A percentile compares a stretch with the other conserved stretches of the same genome.
Conservation (phyloP, 2,113 vertebrate genomes). For the Rhadina sibilatrix region DNA sequence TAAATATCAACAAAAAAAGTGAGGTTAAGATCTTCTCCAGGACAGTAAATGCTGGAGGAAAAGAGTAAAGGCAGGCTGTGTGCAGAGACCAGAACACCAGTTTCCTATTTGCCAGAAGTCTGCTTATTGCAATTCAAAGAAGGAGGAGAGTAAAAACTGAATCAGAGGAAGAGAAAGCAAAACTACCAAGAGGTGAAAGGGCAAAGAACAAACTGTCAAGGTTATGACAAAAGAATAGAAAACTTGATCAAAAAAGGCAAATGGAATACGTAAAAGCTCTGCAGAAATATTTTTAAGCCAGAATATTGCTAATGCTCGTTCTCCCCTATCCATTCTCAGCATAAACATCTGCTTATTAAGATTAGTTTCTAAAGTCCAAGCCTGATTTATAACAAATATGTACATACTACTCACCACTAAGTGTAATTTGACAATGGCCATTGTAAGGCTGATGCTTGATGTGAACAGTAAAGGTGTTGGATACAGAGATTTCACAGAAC, state of each 20-base stretch:
- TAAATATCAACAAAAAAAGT: neutral
- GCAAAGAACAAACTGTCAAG: neutral
- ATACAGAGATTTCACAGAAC: neutral
- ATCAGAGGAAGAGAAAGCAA: slow-evolving; percentile 36
- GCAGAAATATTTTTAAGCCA: neutral
- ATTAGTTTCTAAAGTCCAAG: neutral
- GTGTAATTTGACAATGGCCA: neutral
- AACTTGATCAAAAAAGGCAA: neutral
- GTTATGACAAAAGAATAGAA: neutral
- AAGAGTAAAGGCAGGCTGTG: neutral
- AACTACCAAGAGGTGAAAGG: neutral
- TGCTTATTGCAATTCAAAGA: neutral
- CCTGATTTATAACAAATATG: neutral
- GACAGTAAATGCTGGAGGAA: neutral
- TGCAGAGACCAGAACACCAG: neutral
- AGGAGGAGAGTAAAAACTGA: neutral
- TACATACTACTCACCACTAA: neutral
- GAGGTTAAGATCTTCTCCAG: neutral
- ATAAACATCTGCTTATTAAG: neutral
- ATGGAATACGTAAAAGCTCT: neutral
- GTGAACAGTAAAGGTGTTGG: neutral
- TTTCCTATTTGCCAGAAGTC: neutral
- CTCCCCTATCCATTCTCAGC: neutral
- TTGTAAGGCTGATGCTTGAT: neutral
- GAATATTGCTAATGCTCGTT: neutral